phyloP scores from a whole-genome alignment of 2,888 invertebrate genomes.

The Cynaeus angustus region DNA sequence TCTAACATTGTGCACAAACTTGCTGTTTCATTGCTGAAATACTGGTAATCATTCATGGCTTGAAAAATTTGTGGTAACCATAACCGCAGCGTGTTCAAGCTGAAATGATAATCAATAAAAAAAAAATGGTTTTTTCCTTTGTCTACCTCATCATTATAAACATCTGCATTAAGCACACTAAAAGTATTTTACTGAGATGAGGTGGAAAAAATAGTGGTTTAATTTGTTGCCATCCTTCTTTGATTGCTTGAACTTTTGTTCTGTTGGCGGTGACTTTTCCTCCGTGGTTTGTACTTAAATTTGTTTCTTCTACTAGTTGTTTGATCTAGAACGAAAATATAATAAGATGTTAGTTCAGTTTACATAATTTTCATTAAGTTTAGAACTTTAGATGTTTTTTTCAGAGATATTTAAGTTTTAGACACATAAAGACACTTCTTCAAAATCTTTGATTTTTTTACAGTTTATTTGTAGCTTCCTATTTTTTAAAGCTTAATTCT shows the following conservation, averaged over 20 bases:
- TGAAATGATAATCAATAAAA: constrained; percentile 62
- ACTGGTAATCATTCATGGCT: constrained; percentile 74
- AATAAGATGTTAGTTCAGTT: no score
- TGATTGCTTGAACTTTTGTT: constrained; percentile 72
- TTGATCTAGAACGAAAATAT: no score
- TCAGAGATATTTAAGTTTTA: no score
- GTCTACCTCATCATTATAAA: constrained; percentile 79
- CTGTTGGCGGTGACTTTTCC: constrained; percentile 64
- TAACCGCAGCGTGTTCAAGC: constrained; percentile 84
- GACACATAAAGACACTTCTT: no score
- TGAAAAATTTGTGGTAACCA: constrained; percentile 92
- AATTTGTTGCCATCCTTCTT: constrained; percentile 77
- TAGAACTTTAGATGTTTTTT: no score
- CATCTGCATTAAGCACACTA: constrained; percentile 79
- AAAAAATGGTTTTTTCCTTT: neutral
- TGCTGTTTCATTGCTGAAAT: constrained; percentile 61
- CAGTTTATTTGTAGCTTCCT: no score
- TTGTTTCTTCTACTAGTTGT: constrained; percentile 66
- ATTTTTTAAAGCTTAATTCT: no score
- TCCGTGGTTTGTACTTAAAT: constrained; percentile 47
- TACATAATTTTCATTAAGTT: no score
- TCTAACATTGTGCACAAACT: constrained; percentile 71
- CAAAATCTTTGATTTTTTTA: no score
- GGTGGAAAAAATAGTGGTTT: constrained; percentile 79
- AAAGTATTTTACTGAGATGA: constrained; percentile 75